Conservation (phyloP, 2,888 invertebrate genomes). For the Synanthedon vespiformis region DNA sequence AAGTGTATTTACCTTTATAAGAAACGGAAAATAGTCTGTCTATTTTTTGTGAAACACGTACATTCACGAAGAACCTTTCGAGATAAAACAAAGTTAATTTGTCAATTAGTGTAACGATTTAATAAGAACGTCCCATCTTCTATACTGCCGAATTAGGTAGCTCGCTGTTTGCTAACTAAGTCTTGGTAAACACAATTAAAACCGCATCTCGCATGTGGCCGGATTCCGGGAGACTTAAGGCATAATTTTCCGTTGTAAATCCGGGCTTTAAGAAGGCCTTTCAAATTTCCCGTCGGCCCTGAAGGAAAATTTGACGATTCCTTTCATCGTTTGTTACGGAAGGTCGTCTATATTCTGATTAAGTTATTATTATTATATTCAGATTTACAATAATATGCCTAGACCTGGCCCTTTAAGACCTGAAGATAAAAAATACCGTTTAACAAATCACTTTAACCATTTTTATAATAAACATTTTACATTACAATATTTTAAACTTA, state of each 20-base stretch:
- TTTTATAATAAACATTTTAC: too few relatives aligned
- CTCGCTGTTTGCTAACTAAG: constrained; percentile 47
- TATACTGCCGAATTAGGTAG: constrained; percentile 37
- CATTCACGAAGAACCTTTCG: too few relatives aligned
- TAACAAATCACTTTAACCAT: too few relatives aligned
- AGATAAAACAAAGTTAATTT: background rate
- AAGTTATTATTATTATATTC: constrained; percentile 3
- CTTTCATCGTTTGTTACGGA: constrained; percentile 8
- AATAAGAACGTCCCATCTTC: constrained; percentile 22
- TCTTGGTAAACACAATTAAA: constrained; percentile 60
- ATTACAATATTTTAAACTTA: too few relatives aligned
- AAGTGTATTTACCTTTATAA: too few relatives aligned
- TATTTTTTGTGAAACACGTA: too few relatives aligned
- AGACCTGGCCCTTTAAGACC: too few relatives aligned
- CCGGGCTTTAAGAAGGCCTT: constrained; percentile 39
- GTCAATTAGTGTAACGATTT: constrained; percentile 8
- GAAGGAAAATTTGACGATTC: constrained; percentile 34
- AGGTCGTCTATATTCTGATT: constrained; percentile 10
- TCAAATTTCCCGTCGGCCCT: constrained; percentile 30
- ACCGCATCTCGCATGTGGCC: constrained; percentile 50
- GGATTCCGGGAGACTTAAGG: constrained; percentile 42
- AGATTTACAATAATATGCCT: too few relatives aligned
- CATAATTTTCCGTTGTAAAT: constrained; percentile 52
- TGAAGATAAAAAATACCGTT: too few relatives aligned
- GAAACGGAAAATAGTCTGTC: too few relatives aligned